These are phyloP conservation scores for Zele albiditarsus DNA, from an alignment of 2,888 invertebrate genomes.

Conservation along the genomic window DNA sequence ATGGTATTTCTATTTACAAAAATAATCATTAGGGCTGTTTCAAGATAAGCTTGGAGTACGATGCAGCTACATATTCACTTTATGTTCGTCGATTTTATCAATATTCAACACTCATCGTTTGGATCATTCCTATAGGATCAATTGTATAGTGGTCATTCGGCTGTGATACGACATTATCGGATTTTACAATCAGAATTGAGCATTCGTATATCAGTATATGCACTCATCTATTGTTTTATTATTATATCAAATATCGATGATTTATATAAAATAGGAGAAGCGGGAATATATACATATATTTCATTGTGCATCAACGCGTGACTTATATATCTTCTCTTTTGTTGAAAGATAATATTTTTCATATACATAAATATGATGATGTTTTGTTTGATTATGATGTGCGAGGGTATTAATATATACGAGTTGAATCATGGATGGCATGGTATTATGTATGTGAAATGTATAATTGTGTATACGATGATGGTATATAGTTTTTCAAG, in stretches of 20 bases:
- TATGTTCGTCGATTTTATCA: no score
- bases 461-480: not conserved
- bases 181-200: conserved; percentile 13
- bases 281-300: not conserved
- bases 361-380: not conserved
- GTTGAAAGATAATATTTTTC: not conserved
- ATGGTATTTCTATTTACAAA: no score
- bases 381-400: conserved; percentile 22
- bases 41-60: no score
- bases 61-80: no score
- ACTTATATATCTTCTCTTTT: not conserved
- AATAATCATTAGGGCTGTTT: no score
- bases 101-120: no score
- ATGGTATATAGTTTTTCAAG: conserved; percentile 33
- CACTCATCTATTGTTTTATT: not conserved
- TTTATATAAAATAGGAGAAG: not conserved
- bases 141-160: not conserved
- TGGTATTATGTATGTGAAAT: not conserved
- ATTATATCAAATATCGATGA: not conserved
- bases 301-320: not conserved
- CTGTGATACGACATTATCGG: not conserved
- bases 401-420: conserved; percentile 14
- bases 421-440: conserved; percentile 6
- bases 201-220: not conserved
- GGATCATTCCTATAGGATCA: not conserved